Evolutionary conservation across 2,888 invertebrate genomes (phyloP).

Genomic region (Hirtodrosophila alboralis): DNA sequence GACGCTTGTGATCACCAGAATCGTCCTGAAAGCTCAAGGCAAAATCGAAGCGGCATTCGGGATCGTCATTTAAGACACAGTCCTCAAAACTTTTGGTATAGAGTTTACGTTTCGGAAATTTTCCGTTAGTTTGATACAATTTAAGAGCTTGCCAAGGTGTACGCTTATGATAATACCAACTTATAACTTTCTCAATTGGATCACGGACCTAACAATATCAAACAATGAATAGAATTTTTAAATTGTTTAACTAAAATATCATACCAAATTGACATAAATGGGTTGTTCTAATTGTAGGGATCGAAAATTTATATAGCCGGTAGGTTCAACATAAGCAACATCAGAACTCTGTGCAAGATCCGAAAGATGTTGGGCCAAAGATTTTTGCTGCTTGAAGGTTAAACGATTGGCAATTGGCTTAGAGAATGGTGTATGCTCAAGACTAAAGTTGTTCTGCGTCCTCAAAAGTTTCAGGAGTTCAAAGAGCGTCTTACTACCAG

Average conservation of each 20-base stretch:
- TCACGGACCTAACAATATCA: constrained; percentile 46
- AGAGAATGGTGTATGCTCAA: constrained; percentile 60
- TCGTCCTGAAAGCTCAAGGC: constrained; percentile 4
- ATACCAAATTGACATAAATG: constrained; percentile 78
- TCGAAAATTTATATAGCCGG: constrained; percentile 93
- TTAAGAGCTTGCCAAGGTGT: constrained; percentile 1
- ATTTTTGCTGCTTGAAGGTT: constrained; percentile 81
- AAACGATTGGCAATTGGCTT: constrained; percentile 85
- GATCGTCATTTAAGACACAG: neutral
- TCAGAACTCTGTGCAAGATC: constrained; percentile 85
- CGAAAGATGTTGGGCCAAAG: constrained; percentile 90
- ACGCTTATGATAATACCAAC: constrained; percentile 8
- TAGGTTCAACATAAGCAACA: constrained; percentile 91
- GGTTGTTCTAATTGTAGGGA: constrained; percentile 88
- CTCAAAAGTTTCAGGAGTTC: constrained; percentile 87
- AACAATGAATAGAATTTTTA: neutral
- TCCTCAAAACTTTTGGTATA: constrained; percentile 10
- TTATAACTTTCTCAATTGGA: constrained; percentile 7
- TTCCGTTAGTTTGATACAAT: neutral
- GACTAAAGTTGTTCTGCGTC: neutral
- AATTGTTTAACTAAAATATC: neutral
- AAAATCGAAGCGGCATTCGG: constrained; percentile 2
- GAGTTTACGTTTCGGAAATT: neutral
- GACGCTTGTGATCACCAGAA: constrained; percentile 4
- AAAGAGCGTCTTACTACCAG: constrained; percentile 94